A percentile compares a stretch with the other conserved stretches of the same genome.
Conservation (phyloP, 2,113 vertebrate species). For the Narcine bancroftii region DNA sequence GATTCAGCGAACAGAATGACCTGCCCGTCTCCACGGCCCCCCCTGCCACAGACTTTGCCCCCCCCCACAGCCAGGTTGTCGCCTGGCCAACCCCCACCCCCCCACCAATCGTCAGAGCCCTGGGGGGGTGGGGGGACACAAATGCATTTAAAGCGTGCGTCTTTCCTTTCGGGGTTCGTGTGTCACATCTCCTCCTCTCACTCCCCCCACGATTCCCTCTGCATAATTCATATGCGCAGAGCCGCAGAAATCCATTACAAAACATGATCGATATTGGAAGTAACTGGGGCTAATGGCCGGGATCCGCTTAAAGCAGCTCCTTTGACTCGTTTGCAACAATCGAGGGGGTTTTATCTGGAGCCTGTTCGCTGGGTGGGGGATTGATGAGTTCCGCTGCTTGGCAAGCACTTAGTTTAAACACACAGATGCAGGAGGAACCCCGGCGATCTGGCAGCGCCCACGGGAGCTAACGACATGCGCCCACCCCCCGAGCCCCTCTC, state of each 20-base stretch:
- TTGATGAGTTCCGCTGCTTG: no score
- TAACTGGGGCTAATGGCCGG: not conserved
- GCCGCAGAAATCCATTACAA: not conserved
- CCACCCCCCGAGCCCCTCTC: no score
- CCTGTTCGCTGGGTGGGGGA: no score
- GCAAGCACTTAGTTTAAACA: no score
- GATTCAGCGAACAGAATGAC: no score
- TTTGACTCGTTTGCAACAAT: not conserved
- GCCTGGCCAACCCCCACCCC: not conserved
- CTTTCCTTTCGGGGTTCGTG: not conserved
- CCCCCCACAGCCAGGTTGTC: not conserved
- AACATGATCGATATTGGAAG: not conserved
- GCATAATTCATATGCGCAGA: conserved; percentile 17
- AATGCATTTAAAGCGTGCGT: not conserved
- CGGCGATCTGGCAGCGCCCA: no score
- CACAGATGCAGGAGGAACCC: no score
- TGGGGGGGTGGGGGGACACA: no score
- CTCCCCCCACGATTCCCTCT: not conserved
- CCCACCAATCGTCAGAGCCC: not conserved
- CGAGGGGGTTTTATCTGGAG: no score
- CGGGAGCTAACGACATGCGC: no score
- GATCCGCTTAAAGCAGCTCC: not conserved
- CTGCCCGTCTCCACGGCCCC: no score
- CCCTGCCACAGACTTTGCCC: not conserved
- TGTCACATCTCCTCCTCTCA: not conserved